A percentile compares a stretch with the other conserved stretches of the same genome.
phyloP scores from a whole-genome alignment of 2,888 invertebrate species.

The Ophioninae sp. region DNA sequence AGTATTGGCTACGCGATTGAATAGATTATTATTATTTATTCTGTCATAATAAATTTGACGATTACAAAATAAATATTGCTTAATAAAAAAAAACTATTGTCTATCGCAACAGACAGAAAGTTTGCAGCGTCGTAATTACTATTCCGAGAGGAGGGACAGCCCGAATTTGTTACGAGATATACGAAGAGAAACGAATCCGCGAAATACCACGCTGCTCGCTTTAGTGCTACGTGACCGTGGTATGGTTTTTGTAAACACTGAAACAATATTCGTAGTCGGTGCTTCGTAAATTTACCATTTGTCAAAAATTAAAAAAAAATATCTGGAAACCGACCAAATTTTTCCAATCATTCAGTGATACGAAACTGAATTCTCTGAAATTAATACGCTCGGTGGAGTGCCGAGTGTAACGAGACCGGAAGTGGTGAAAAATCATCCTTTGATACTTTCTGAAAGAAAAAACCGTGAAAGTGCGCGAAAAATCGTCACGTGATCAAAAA shows the following conservation, averaged over 20 bases:
- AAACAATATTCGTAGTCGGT: conserved; percentile 62
- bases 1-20: too few species aligned
- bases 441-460: background rate
- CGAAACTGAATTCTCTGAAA: background rate
- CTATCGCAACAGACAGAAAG: conserved; percentile 56
- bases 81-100: conserved; percentile 7
- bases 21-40: too few species aligned
- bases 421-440: background rate
- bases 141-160: conserved; percentile 59
- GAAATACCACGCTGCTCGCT: conserved; percentile 44
- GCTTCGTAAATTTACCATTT: conserved; percentile 43
- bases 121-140: conserved; percentile 53
- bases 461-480: conserved; percentile 15
- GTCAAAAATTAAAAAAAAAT: background rate
- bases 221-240: conserved; percentile 51
- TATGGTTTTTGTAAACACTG: conserved; percentile 48
- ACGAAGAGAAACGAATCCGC: conserved; percentile 44
- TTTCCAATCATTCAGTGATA: background rate
- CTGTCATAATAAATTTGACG: too few species aligned
- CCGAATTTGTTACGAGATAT: conserved; percentile 54
- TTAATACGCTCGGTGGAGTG: background rate
- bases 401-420: background rate
- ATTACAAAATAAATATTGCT: background rate
- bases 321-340: background rate
- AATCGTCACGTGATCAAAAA: conserved; percentile 41